Evolutionary conservation across 2,113 vertebrate species (phyloP), one percentile per base, ranked within the genome.

Genomic region (Empidonax traillii): DNA sequence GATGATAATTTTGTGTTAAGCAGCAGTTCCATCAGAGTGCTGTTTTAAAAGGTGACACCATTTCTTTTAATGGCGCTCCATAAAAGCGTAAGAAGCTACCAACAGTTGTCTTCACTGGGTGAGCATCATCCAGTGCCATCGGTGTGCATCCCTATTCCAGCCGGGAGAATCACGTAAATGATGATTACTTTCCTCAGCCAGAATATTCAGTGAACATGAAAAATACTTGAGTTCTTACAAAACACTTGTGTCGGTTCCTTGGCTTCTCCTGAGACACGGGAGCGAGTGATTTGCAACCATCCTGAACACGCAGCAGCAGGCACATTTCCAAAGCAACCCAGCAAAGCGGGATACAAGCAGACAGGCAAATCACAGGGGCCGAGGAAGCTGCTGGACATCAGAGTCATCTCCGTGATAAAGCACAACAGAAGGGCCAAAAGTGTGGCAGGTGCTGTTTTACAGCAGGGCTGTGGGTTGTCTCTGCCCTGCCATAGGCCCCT

Each of bases 131-230:
- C 47, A 8, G 15, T 5, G 35, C 52, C 22, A 10, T 6, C 52
- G 13, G 0, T 1, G 16, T 14, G 8, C n/a, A 46, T 7, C 56
- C 41, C 68, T 15, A 4, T 7, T 25, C 43, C 79, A 68, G 35
- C 21, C 19, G 44, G 21, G 15, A 74, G 37, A 90, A 52, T 8
- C 44, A 11, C 0, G 0, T 6, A 59, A 39, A 23, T 1, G 8
- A 31, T 0, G 10, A 13, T 8, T 39, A 21, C 28, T 56, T 27
- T 0, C 4, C 43, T 46, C 49, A 61, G 35, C 28, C 18, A 65
- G 12, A 73, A 9, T 4, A 39, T 4, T 43, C 72, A 51, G 67
- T 0, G 2, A 1, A 3, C 0, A 2, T 23, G 56, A 44, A 72
- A 85, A 92, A 63, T 3, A 66, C 4, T 30, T 31, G 8, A 15